Conservation (phyloP, 2,113 vertebrate genomes). For the Tragelaphus scriptus region DNA sequence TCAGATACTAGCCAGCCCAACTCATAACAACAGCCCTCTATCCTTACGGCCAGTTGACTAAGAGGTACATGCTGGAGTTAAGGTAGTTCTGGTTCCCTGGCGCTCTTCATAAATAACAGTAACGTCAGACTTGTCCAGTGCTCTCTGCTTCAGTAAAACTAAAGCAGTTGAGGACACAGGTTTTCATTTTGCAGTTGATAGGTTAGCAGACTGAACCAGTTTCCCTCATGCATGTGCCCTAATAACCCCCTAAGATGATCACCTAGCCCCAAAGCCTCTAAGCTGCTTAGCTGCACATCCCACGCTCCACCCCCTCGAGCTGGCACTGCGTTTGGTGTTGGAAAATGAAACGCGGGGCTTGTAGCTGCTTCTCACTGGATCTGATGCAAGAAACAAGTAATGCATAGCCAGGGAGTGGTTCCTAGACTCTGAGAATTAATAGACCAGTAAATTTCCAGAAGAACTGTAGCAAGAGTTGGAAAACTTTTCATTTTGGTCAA, state of each 20-base stretch:
- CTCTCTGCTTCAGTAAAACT: background rate
- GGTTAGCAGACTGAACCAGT: background rate
- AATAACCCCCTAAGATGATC: background rate
- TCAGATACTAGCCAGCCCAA: background rate
- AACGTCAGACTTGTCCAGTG: background rate
- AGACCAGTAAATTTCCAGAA: background rate
- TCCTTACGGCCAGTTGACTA: background rate
- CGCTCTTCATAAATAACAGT: background rate
- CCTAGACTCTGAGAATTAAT: background rate
- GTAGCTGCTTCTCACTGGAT: background rate
- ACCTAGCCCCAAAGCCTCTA: background rate
- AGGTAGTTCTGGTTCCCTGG: background rate
- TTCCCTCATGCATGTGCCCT: background rate
- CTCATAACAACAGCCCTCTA: background rate
- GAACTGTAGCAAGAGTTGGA: background rate
- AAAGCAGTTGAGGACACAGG: background rate
- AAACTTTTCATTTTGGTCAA: background rate
- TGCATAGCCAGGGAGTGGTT: background rate
- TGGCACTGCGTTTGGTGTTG: background rate
- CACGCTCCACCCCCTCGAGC: rapidly evolving
- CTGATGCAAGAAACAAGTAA: background rate
- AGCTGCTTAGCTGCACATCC: background rate
- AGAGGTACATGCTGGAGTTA: background rate
- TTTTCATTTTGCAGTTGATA: background rate
- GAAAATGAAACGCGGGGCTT: background rate